Conservation (phyloP, 2,797 vertebrate species). For the Phrynocephalus vlangalii region DNA sequence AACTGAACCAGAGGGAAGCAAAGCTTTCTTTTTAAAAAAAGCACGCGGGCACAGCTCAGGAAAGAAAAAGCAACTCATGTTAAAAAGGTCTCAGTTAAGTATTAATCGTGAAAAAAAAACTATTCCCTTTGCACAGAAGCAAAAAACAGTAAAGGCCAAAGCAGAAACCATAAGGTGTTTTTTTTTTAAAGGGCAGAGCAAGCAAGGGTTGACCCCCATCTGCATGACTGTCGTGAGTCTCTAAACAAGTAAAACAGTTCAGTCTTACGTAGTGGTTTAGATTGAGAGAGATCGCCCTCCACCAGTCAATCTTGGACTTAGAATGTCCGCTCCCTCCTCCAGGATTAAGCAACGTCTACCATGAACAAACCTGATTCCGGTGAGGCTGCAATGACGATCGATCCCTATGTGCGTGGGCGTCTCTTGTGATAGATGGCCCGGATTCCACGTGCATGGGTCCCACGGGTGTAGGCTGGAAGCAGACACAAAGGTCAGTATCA, state of each 20-base stretch:
- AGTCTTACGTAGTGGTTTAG: neutral
- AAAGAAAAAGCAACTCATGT: constrained; percentile 61
- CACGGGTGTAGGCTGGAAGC: constrained; percentile 91
- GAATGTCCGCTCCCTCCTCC: neutral
- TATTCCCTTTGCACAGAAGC: neutral
- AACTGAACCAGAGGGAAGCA: constrained; percentile 70
- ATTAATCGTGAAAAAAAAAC: constrained; percentile 42
- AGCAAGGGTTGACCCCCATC: neutral
- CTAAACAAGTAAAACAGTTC: too few relatives aligned
- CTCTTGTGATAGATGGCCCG: constrained; percentile 91
- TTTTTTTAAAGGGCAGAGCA: neutral
- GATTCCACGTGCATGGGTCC: constrained; percentile 96
- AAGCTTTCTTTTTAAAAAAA: constrained; percentile 24
- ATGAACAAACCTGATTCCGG: constrained; percentile 89
- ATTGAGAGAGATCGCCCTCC: neutral
- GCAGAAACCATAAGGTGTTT: neutral
- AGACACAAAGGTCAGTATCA: neutral
- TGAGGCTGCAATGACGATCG: constrained; percentile 90
- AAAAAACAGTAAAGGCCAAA: neutral
- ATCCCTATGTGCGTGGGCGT: constrained; percentile 92
- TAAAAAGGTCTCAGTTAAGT: constrained; percentile 40
- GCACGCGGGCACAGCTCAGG: constrained; percentile 58
- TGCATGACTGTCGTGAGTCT: neutral
- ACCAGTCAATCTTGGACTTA: too few relatives aligned
- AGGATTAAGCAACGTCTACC: neutral